Evolutionary conservation across 2,888 invertebrate genomes (phyloP).

Genomic region (Ectobius pallidus): DNA sequence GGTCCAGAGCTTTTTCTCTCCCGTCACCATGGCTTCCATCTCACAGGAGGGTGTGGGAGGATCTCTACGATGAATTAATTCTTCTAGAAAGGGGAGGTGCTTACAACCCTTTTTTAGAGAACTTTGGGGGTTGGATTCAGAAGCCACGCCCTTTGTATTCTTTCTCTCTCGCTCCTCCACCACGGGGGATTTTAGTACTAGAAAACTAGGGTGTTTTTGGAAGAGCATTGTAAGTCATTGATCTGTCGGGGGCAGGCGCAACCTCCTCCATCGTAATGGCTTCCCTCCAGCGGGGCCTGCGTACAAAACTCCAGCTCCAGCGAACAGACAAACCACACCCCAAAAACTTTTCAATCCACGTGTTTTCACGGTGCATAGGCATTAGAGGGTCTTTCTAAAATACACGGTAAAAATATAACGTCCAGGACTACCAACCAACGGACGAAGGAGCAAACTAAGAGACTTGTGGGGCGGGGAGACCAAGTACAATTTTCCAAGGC

Average conservation of each 20-base stretch:
- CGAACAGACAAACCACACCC: slow-evolving; percentile 37
- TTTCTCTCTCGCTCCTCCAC: slow-evolving; percentile 12
- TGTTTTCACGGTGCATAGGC: slow-evolving; percentile 33
- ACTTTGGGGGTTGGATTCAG: neutral
- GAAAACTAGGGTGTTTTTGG: slow-evolving; percentile 9
- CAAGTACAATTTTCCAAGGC: slow-evolving; percentile 28
- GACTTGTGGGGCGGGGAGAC: slow-evolving; percentile 12
- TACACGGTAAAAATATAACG: slow-evolving; percentile 10
- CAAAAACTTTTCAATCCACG: slow-evolving; percentile 43
- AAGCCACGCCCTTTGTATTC: slow-evolving; percentile 14
- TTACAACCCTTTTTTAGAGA: slow-evolving; percentile 16
- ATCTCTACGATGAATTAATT: slow-evolving; percentile 22
- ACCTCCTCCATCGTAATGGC: slow-evolving; percentile 26
- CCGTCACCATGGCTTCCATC: slow-evolving; percentile 18
- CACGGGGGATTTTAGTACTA: slow-evolving; percentile 6
- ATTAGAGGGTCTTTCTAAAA: slow-evolving; percentile 22
- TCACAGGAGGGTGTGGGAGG: neutral
- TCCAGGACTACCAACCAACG: slow-evolving; percentile 2
- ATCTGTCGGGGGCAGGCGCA: slow-evolving; percentile 34
- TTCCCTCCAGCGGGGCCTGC: slow-evolving; percentile 17
- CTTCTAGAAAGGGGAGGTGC: slow-evolving; percentile 18
- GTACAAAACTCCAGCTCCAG: slow-evolving; percentile 24
- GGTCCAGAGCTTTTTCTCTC: slow-evolving; percentile 37
- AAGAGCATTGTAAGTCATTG: slow-evolving; percentile 34
- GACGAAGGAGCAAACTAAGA: neutral